A percentile compares a stretch with the other conserved stretches of the same genome.
These are phyloP conservation scores for Clarias gariepinus DNA, from an alignment of 2,113 vertebrate species.

Conservation along the genomic window DNA sequence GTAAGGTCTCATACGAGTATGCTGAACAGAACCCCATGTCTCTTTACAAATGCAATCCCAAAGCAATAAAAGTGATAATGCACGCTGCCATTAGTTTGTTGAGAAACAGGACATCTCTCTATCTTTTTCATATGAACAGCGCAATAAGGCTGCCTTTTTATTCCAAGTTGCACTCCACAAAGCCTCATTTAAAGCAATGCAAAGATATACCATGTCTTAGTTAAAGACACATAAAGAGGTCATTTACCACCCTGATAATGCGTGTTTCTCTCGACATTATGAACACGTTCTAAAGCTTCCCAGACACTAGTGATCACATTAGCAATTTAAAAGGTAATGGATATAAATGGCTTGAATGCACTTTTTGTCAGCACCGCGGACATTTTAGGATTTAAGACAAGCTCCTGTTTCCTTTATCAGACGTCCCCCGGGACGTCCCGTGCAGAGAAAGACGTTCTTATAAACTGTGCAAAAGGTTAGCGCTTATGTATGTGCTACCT, in stretches of 20 bases:
- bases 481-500: constrained; percentile 18
- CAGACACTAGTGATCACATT: constrained; percentile 40
- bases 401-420: not conserved
- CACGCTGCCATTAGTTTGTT: not conserved
- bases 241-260: constrained; percentile 5
- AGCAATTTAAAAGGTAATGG: constrained; percentile 49
- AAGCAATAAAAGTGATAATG: constrained; percentile 15
- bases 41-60: constrained; percentile 20
- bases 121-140: not conserved
- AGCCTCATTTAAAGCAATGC: not conserved
- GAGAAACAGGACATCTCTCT: constrained; percentile 2
- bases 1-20: not conserved
- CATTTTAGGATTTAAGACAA: constrained; percentile 6
- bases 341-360: constrained; percentile 30
- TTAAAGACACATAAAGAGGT: constrained; percentile 28
- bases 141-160: not conserved
- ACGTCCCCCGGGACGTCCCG: not conserved
- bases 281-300: constrained; percentile 32
- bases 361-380: constrained; percentile 35
- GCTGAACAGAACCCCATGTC: not conserved
- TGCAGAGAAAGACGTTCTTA: not conserved
- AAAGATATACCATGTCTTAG: constrained; percentile 1
- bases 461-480: constrained; percentile 9
- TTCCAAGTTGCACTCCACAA: constrained; percentile 10
- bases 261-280: constrained; percentile 14